These are phyloP conservation scores for Amblyraja radiata DNA, from an alignment of 2,797 vertebrate species.

Conservation along the genomic window DNA sequence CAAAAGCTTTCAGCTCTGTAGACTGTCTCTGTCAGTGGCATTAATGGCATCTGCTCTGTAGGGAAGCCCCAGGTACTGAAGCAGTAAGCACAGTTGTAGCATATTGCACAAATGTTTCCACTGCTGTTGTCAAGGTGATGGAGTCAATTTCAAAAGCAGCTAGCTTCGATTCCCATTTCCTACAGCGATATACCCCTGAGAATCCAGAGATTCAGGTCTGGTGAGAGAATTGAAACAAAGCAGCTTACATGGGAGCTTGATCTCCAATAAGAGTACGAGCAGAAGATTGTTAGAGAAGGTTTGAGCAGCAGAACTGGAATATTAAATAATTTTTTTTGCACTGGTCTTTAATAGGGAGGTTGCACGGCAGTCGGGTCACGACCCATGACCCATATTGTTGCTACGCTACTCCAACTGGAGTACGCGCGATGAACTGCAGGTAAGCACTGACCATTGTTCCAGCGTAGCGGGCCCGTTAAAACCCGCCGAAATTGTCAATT, in stretches of 20 bases:
- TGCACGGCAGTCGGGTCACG: too few relatives aligned
- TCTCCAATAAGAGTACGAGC: neutral
- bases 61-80: neutral
- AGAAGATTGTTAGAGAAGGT: neutral
- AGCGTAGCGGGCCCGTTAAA: too few relatives aligned
- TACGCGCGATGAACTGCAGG: too few relatives aligned
- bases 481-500: too few relatives aligned
- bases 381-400: too few relatives aligned
- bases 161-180: neutral
- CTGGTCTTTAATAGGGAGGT: too few relatives aligned
- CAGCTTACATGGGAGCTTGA: neutral
- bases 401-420: too few relatives aligned
- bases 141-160: neutral
- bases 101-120: neutral
- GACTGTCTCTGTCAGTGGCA: too few relatives aligned
- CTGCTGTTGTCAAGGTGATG: neutral
- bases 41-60: neutral
- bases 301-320: too few relatives aligned
- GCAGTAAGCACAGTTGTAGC: neutral
- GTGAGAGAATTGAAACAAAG: neutral
- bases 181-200: neutral
- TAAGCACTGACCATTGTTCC: too few relatives aligned
- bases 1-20: neutral
- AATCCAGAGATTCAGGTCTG: neutral
- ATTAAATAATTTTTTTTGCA: too few relatives aligned